Evolutionary conservation across 92 coral and sea anemone genomes (phyloP), one percentile per base, ranked within the genome.

Genomic region (Porites cylindrica): DNA sequence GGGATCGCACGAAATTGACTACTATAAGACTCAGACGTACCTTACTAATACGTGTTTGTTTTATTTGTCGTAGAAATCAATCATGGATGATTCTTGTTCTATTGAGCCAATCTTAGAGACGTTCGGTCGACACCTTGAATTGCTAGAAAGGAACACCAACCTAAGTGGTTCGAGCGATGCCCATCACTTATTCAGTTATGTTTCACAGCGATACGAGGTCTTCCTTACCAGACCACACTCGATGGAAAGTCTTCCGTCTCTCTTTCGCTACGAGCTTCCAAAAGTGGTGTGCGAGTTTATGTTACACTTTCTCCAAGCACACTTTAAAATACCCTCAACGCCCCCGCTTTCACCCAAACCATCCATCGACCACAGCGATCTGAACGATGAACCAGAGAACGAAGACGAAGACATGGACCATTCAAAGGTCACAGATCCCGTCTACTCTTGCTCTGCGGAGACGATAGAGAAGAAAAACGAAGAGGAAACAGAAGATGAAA

Each of bases 1-100:
- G 43, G 43, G 43, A 32, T 32, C 43, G 43, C 43, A 32, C 43
- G 43, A 32, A 26, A 16, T 69, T n/a, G 51, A 29, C 6, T 69
- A 1, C 6, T 13, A 10, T 10, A 17, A 6, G 17, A 23, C 50
- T 24, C 17, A 2, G 50, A 24, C 3, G 29, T 3, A 16, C 73
- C 73, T 24, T 69, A 69, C 73, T 69, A 69, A 69, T 69, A 69
- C 73, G 19, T 69, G 24, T 23, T 24, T 23, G 24, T 69, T 23
- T 69, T 7, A 24, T 69, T 7, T 69, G 14, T 9, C 1, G 0
- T 14, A 9, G 32, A 7, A 8, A 10, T 19, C 73, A 8, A 69
- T 51, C 10, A 69, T 69, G 73, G 47, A 24, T 18, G 26, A 66
- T 8, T 20, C 47, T 8, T 4, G 51, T 43, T 9, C 38, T 29